Percentiles rank a stretch among this genome's conserved stretches.
phyloP scores from a whole-genome alignment of 2,888 invertebrate genomes.

The Sphinx pinastri region DNA sequence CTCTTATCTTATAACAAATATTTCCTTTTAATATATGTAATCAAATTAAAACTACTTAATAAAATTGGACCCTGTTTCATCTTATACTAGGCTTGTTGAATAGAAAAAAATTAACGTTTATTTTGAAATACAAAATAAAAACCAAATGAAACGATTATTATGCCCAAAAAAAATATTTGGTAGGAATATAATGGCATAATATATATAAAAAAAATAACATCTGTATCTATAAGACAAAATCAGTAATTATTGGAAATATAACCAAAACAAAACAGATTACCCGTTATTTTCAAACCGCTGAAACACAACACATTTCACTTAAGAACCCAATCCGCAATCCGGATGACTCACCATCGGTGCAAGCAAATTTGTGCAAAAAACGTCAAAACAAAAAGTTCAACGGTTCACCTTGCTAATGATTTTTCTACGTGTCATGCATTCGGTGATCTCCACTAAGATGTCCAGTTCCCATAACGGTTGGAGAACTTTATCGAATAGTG shows the following conservation, averaged over 20 bases:
- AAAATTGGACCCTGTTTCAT: no score
- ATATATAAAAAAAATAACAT: background rate
- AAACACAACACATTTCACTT: slow-evolving; percentile 16
- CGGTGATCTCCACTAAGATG: slow-evolving; percentile 58
- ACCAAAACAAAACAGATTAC: background rate
- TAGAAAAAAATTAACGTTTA: no score
- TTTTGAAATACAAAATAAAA: no score
- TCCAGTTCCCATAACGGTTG: slow-evolving; percentile 72
- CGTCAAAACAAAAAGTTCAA: slow-evolving; percentile 59
- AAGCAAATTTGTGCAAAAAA: slow-evolving; percentile 44
- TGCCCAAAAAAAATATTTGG: no score
- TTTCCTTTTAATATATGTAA: no score
- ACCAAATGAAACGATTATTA: no score
- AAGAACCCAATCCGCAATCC: background rate
- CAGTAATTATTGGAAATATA: background rate
- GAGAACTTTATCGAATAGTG: slow-evolving; percentile 63
- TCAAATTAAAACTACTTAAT: no score
- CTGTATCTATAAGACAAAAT: no score
- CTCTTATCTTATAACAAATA: no score
- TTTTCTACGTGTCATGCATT: slow-evolving; percentile 64
- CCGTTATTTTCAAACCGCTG: background rate
- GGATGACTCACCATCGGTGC: slow-evolving; percentile 35
- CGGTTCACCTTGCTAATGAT: slow-evolving; percentile 54
- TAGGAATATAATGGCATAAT: background rate
- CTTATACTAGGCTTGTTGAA: no score